Conservation (phyloP, 2,888 invertebrate species). For the Idaea dimidiata region DNA sequence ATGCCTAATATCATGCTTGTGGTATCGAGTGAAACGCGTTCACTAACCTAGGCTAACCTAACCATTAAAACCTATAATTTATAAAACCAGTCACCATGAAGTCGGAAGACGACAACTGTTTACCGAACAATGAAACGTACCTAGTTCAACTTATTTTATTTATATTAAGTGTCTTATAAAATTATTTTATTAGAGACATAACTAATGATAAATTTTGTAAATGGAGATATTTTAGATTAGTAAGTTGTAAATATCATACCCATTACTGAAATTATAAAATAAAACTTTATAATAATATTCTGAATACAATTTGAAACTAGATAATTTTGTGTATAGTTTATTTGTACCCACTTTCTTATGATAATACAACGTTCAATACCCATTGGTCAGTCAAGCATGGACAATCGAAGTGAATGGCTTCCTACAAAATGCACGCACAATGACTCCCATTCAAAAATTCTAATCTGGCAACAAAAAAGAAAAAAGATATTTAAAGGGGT, state of each 20-base stretch:
- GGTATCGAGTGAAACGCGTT: background rate
- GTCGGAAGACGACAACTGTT: background rate
- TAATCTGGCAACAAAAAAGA: slow-evolving; percentile 42
- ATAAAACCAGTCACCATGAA: background rate
- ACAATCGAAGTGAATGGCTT: slow-evolving; percentile 69
- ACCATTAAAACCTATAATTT: background rate
- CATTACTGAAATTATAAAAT: too few relatives aligned
- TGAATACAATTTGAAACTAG: slow-evolving; percentile 14
- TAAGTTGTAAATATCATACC: too few relatives aligned
- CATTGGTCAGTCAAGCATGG: slow-evolving; percentile 49
- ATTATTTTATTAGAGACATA: background rate
- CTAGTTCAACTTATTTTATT: background rate
- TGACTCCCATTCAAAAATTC: slow-evolving; percentile 55
- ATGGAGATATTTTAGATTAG: too few relatives aligned
- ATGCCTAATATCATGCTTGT: too few relatives aligned
- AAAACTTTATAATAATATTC: background rate
- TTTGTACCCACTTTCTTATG: slow-evolving; percentile 42
- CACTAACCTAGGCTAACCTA: background rate
- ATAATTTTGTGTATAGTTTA: slow-evolving; percentile 33
- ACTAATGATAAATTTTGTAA: too few relatives aligned
- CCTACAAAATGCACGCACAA: slow-evolving; percentile 66
- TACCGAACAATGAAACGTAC: background rate
- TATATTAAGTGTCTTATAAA: background rate
- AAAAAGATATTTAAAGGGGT: slow-evolving; percentile 41
- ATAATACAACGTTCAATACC: slow-evolving; percentile 46